Percentiles rank a stretch among this genome's conserved stretches.
Evolutionary conservation across 2,113 vertebrate genomes (phyloP).

Genomic region (Lasiurus cinereus): DNA sequence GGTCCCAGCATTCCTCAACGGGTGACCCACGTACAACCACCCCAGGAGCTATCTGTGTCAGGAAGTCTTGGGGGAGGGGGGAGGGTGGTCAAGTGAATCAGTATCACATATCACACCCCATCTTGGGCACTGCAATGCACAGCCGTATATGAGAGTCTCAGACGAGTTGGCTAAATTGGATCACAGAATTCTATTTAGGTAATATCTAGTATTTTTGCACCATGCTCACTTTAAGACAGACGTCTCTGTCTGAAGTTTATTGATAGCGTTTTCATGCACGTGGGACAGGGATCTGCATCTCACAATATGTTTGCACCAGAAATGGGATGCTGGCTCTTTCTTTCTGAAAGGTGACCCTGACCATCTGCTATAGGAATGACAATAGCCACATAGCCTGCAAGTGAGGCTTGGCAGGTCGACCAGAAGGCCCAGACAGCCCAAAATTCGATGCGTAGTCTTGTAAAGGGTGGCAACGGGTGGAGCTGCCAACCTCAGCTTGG

Average conservation of each 20-base stretch:
- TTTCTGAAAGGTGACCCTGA: conserved; percentile 44
- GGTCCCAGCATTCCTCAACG: neutral
- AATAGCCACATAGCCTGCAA: neutral
- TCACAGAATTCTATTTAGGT: neutral
- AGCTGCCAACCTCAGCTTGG: neutral
- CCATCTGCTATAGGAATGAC: conserved; percentile 39
- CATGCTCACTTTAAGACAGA: conserved; percentile 30
- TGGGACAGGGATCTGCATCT: neutral
- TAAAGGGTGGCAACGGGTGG: neutral
- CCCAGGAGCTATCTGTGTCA: too few species aligned
- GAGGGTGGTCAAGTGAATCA: neutral
- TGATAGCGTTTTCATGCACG: neutral
- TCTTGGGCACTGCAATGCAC: neutral
- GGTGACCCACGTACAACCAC: neutral
- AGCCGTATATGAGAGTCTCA: neutral
- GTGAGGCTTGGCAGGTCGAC: neutral
- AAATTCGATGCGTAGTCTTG: neutral
- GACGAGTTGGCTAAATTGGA: neutral
- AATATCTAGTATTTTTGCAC: neutral
- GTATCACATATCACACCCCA: neutral
- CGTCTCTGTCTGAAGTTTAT: neutral
- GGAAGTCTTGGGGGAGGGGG: neutral
- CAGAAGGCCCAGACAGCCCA: neutral
- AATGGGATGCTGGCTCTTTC: neutral
- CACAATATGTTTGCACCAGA: neutral